Evolutionary conservation across 2,888 invertebrate genomes (phyloP), one percentile per base, ranked within the genome.

Genomic region (Apotomis capreana): DNA sequence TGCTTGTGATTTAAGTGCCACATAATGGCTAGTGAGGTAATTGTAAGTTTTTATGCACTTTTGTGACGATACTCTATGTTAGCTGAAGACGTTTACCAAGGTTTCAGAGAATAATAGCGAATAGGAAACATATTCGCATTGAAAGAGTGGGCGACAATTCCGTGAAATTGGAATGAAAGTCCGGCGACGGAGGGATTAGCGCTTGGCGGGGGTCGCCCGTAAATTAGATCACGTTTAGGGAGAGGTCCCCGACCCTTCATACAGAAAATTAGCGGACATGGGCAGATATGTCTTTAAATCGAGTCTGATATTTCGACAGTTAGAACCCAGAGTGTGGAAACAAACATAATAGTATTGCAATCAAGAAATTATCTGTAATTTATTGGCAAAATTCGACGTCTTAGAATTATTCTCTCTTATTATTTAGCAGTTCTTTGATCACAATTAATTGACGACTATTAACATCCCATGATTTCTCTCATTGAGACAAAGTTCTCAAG

Each of bases 1-100:
- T 13, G 10, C 37, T 15, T 13, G 37, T 65, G 37, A 63, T 70
- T 70, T 67, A 71, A 44, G 55, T 52, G 55, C 61, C n/a, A 71
- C 61, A 67, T 70, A 67, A 70, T 55, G 26, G 52, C 46, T 62
- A 12, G 60, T 70, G 65, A 59, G 44, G 64, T 60, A 65, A 70
- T 60, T 12, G 8, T 70, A 36, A 37, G 46, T n/a, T 55, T 55
- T 44, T 8, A 55, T 44, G 44, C 4, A 26, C 44, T 26, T 5
- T 2, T 51, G 46, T 49, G 10, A 8, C 15, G 46, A 10, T 61
- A 49, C 10, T 37, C 2, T 37, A 12, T 3, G 59, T 8, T 59
- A 59, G 40, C n/a, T n/a, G 9, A 9, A 10, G 10, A 3, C 10
- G 9, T 10, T 26, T 49, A 8, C 10, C 9, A 10, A 9, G 8